phyloP scores from a whole-genome alignment of 37 sponge, comb jelly and placozoan species.

The Cladorhizidae sp. region DNA sequence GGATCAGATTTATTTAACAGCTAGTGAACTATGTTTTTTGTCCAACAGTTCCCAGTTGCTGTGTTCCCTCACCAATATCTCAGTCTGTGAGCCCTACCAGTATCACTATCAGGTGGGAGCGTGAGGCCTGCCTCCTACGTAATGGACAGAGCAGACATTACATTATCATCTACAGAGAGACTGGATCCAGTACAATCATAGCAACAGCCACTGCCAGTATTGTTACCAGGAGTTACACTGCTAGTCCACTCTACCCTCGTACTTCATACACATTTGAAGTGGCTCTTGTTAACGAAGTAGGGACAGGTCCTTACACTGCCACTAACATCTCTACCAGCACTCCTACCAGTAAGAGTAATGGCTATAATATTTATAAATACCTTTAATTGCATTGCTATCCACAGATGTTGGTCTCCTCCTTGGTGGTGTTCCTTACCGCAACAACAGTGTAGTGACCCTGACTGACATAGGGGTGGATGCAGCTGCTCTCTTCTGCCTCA shows the following conservation, averaged over 20 bases:
- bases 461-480: not conserved
- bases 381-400: not conserved
- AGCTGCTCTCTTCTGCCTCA: slow-evolving; percentile 17
- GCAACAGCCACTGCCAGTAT: not conserved
- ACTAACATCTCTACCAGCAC: not conserved
- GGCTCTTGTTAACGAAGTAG: slow-evolving; percentile 8
- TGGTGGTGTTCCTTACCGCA: not conserved
- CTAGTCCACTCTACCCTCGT: not conserved
- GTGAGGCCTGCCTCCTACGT: slow-evolving; percentile 19
- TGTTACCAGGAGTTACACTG: not conserved
- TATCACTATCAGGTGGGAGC: slow-evolving; percentile 25
- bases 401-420: not conserved
- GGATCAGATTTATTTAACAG: too few species aligned
- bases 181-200: not conserved
- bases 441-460: slow-evolving; percentile 22
- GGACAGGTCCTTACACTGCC: slow-evolving; percentile 6
- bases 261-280: slow-evolving; percentile 20
- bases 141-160: slow-evolving; percentile 43
- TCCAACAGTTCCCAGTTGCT: slow-evolving; percentile 19
- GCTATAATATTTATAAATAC: too few species aligned
- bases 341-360: not conserved
- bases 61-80: not conserved
- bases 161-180: slow-evolving; percentile 12
- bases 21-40: too few species aligned
- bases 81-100: not conserved